Evolutionary conservation across 2,113 vertebrate genomes (phyloP), one percentile per base, ranked within the genome.

Genomic region (Leptocoma aspasia): DNA sequence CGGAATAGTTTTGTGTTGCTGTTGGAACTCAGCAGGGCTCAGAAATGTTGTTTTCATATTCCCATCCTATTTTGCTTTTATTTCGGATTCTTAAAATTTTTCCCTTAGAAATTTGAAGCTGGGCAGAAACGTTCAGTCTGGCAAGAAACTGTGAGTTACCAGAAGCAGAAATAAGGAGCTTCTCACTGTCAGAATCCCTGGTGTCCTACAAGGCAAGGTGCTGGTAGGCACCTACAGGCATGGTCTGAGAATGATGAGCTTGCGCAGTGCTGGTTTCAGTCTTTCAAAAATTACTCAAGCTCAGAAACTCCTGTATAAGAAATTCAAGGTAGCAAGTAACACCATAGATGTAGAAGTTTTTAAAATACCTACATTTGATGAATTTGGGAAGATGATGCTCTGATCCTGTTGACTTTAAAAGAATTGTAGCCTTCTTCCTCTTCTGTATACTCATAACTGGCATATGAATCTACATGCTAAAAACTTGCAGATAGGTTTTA

Each of bases 31-130:
- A 86, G 60, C 64, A 69, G 68, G 35, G 80, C 92, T 93, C 80
- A 94, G 91, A 92, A 97, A 96, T 95, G 64, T 88, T 95, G 89
- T 86, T 96, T 96, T 95, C 92, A 56, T 93, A 69, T 89, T 95
- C 94, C 76, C 84, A 94, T 94, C 73, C 47, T 78, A 94, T 93
- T 95, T 91, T 95, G 94, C 93, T 92, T 89, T 95, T 80, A 92
- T 94, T 96, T 92, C 88, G 80, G 92, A 83, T 95, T 92, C 91
- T 93, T 96, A 68, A 88, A 41, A 64, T 89, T 95, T 90, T 96
- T 91, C 83, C 86, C 68, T 87, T 59, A 69, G 78, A 95, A 94
- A 92, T 85, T 41, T 5, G 8, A 94, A 90, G 68, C 93, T 93
- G 78, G 71, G 53, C 65, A 94, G 82, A 84, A 80, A 10, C 0